Conservation (phyloP, 2,797 vertebrate species). For the Neoniphon sammara region DNA sequence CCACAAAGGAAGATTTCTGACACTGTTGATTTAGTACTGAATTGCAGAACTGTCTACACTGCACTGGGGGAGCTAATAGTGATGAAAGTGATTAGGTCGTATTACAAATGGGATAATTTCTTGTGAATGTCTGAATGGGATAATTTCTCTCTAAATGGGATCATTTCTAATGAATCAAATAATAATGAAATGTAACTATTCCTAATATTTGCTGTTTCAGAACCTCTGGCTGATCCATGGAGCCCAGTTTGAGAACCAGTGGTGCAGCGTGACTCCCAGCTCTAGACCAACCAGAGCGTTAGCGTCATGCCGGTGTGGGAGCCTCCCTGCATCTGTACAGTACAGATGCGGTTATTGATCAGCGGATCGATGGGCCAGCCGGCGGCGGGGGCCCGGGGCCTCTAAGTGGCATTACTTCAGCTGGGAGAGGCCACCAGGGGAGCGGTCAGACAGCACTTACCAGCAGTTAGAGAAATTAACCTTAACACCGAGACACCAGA, state of each 20-base stretch:
- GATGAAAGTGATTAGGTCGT: constrained; percentile 1
- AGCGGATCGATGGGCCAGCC: constrained; percentile 81
- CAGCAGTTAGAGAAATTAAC: constrained; percentile 86
- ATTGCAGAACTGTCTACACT: not conserved
- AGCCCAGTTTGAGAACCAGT: constrained; percentile 36
- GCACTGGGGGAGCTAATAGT: not conserved
- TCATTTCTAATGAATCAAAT: constrained; percentile 34
- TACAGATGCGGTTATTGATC: constrained; percentile 83
- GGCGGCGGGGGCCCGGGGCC: constrained; percentile 62
- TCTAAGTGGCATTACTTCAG: constrained; percentile 83
- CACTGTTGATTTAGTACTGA: too few relatives aligned
- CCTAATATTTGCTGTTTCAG: constrained; percentile 45
- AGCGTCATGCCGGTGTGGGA: constrained; percentile 50
- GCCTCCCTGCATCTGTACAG: constrained; percentile 52
- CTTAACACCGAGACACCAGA: constrained; percentile 79
- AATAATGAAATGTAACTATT: constrained; percentile 45
- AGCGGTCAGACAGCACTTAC: constrained; percentile 84
- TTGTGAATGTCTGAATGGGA: too few relatives aligned
- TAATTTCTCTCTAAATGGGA: constrained; percentile 11
- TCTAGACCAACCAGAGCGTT: constrained; percentile 34
- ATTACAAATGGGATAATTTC: too few relatives aligned
- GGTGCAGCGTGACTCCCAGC: constrained; percentile 23
- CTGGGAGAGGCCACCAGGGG: constrained; percentile 79
- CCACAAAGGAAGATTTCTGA: too few relatives aligned
- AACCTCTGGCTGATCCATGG: constrained; percentile 45